A percentile compares a stretch with the other conserved stretches of the same genome.
phyloP scores from a whole-genome alignment of 2,888 invertebrate genomes.

The Pegoplata infirma region DNA sequence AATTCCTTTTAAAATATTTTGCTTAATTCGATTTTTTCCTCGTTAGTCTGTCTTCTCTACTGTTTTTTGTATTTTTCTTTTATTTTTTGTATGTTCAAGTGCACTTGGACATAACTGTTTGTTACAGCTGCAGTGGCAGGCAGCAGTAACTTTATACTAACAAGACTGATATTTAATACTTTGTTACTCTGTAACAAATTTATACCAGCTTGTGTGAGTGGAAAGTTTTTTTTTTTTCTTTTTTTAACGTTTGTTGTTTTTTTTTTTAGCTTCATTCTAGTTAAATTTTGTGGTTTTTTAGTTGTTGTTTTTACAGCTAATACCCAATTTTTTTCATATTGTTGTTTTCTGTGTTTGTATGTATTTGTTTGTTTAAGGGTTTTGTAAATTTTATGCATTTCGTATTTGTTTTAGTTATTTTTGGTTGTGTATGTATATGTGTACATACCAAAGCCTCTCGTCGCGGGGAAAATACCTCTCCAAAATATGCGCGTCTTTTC shows the following conservation, averaged over 20 bases:
- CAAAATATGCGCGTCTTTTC: too few relatives aligned
- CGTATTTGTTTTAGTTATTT: constrained; percentile 33
- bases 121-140: constrained; percentile 3
- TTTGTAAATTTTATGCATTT: constrained; percentile 30
- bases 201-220: neutral
- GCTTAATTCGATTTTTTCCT: neutral
- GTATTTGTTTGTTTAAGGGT: constrained; percentile 3
- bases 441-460: too few relatives aligned
- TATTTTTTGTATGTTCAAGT: constrained; percentile 3
- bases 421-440: too few relatives aligned
- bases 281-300: constrained; percentile 51
- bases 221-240: neutral
- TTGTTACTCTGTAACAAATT: constrained; percentile 41
- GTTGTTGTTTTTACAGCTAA: constrained; percentile 36
- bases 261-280: constrained; percentile 43
- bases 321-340: constrained; percentile 31
- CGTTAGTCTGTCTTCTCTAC: neutral
- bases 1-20: neutral
- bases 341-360: neutral
- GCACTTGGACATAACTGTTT: constrained; percentile 25
- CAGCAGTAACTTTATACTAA: constrained; percentile 31
- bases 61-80: neutral
- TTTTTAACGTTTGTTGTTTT: neutral
- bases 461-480: too few relatives aligned
- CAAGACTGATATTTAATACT: constrained; percentile 53